phyloP scores from a whole-genome alignment of 2,888 invertebrate species.

The Eupithecia subfuscata region DNA sequence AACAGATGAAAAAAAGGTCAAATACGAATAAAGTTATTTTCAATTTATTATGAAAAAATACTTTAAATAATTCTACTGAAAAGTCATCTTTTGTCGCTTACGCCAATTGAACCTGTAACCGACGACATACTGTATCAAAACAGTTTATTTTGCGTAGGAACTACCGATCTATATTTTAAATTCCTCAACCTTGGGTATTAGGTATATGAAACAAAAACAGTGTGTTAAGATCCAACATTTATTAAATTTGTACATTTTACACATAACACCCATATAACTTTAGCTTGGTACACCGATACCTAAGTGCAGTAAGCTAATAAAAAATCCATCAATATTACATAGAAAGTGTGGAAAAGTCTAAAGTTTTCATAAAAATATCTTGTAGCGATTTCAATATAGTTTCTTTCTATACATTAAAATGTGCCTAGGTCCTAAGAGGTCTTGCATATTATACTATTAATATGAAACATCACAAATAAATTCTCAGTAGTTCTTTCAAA shows the following conservation, averaged over 20 bases:
- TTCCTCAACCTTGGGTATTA: no score
- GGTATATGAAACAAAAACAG: not conserved
- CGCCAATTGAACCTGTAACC: no score
- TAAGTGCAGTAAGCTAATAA: slow-evolving; percentile 66
- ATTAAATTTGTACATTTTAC: slow-evolving; percentile 80
- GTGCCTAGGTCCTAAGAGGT: slow-evolving; percentile 25
- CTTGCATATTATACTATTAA: slow-evolving; percentile 5
- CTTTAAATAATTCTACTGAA: no score
- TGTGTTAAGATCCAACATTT: slow-evolving; percentile 71
- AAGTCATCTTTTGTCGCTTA: no score
- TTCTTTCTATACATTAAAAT: slow-evolving; percentile 30
- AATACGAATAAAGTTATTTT: no score
- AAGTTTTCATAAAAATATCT: slow-evolving; percentile 57
- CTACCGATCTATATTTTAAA: no score
- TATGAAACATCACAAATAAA: not conserved
- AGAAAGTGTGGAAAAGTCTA: slow-evolving; percentile 57
- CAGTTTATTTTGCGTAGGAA: no score
- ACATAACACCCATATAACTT: slow-evolving; percentile 67
- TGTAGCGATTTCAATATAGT: slow-evolving; percentile 45
- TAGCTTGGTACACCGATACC: slow-evolving; percentile 56
- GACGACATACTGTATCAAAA: no score
- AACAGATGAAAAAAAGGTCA: no score
- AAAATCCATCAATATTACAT: slow-evolving; percentile 54
- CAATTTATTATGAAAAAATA: no score
- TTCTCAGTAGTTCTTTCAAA: not conserved